A percentile compares a stretch with the other conserved stretches of the same genome.
Evolutionary conservation across 2,797 vertebrate species (phyloP).

Genomic region (Eleutherodactylus coqui): DNA sequence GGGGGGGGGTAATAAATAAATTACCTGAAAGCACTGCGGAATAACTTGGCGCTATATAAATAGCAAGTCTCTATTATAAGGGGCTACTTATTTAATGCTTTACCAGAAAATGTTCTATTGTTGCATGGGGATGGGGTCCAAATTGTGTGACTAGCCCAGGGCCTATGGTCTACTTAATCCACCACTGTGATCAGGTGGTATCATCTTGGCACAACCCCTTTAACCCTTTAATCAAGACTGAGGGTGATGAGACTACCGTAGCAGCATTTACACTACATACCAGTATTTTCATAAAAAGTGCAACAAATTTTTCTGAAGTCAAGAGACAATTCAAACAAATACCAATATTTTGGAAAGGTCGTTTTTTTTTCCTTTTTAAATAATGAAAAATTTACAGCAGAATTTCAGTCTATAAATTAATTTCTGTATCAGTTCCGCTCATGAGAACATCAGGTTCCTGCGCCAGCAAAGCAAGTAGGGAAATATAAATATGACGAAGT

Average conservation of each 20-base stretch:
- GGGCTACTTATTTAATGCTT: too few species aligned
- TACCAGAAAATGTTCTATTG: too few species aligned
- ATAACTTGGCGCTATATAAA: too few species aligned
- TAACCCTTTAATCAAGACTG: too few species aligned
- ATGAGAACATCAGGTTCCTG: background rate
- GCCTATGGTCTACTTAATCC: too few species aligned
- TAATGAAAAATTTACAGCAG: constrained; percentile 49
- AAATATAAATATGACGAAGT: background rate
- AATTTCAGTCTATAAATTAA: constrained; percentile 53
- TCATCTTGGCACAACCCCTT: too few species aligned
- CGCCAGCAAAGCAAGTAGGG: background rate
- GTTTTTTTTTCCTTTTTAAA: constrained; percentile 50
- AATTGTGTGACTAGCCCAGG: too few species aligned
- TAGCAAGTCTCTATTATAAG: too few species aligned
- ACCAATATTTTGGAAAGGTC: constrained; percentile 2
- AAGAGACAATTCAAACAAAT: background rate
- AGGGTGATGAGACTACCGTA: background rate
- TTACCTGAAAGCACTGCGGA: too few species aligned
- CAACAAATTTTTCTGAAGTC: background rate
- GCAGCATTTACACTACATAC: background rate
- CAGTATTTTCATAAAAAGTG: constrained; percentile 14
- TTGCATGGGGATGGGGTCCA: too few species aligned
- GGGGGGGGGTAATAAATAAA: too few species aligned
- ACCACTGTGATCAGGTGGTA: too few species aligned
- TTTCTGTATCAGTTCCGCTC: constrained; percentile 9